Evolutionary conservation across 2,797 vertebrate genomes (phyloP), one percentile per base, ranked within the genome.

Genomic region (Chiloscyllium punctatum): DNA sequence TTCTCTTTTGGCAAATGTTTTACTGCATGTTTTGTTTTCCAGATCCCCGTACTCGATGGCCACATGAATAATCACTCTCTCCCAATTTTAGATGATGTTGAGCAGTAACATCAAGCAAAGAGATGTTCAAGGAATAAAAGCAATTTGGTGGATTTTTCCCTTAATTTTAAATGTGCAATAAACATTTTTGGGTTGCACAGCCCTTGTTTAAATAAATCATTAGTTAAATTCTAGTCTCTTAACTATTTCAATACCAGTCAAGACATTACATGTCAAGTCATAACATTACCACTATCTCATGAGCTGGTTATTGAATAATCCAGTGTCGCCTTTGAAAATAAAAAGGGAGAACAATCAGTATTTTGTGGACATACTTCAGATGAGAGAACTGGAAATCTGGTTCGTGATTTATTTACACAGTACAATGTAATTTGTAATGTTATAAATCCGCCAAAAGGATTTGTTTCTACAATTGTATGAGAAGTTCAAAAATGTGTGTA

Each of bases 21-120:
- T n/a, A 18, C 0, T 94, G 96, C 96, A 90, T 51, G 18, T 4
- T 88, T 82, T 51, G 96, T 96, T 96, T 96, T 95, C 3, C 94
- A 99, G 98, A 97, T 97, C 0, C 96, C 96, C 69, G 97, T 97
- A 97, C 97, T 97, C 30, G 98, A 98, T 96, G 97, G 98, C 96
- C 98, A 98, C 97, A 96, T 98, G 96, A 98, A 98, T 97, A 98
- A 98, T 97, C 98, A 98, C 96, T 97, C 97, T 96, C 98, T 98
- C 97, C 97, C 98, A 71, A 96, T 97, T 96, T 97, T 97, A 87
- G 98, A 98, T 96, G 97, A 98, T 0, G 97, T 96, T 96, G 97
- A 96, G 30, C 98, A 98, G 96, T 98, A 99, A 96, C 97, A 96
- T 96, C 91, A 94, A 95, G 42, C 62, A 37, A n/a, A 66, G 90